Percentiles rank a stretch among this genome's conserved stretches.
These are phyloP conservation scores for Eurystomus gularis DNA, from an alignment of 2,113 vertebrate species.

Conservation along the genomic window DNA sequence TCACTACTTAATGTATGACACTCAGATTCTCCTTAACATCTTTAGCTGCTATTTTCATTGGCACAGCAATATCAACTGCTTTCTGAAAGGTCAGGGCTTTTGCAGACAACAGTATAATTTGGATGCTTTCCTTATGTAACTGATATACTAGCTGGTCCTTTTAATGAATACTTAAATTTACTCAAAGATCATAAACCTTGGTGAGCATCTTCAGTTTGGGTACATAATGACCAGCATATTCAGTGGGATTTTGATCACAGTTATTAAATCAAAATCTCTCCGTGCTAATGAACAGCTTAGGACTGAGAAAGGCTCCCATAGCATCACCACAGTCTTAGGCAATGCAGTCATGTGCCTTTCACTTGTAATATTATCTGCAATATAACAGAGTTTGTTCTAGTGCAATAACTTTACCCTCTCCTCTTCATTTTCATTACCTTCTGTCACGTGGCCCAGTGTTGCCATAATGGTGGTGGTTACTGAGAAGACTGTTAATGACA, in stretches of 20 bases:
- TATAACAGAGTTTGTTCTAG: constrained; percentile 63
- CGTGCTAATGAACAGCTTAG: constrained; percentile 18
- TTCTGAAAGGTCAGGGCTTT: constrained; percentile 59
- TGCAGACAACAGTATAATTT: constrained; percentile 39
- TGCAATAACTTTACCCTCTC: constrained; percentile 52
- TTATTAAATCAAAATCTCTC: constrained; percentile 65
- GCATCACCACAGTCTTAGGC: neutral
- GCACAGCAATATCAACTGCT: constrained; percentile 23
- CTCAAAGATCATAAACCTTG: constrained; percentile 56
- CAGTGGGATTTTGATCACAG: constrained; percentile 52
- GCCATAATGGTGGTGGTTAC: constrained; percentile 7
- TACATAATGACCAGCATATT: constrained; percentile 22
- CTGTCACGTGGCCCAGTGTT: neutral
- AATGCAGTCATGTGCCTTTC: constrained; percentile 27
- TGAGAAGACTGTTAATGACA: constrained; percentile 37
- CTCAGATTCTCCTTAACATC: neutral
- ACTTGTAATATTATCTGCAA: constrained; percentile 53
- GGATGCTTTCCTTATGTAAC: constrained; percentile 42
- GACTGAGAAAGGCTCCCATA: neutral
- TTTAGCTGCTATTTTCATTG: constrained; percentile 36
- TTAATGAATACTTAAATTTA: constrained; percentile 63
- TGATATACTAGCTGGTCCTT: constrained; percentile 12
- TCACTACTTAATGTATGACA: constrained; percentile 23
- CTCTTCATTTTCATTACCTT: constrained; percentile 51
- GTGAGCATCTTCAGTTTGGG: constrained; percentile 50